Conservation (phyloP, 2,888 invertebrate species). For the Hypomecis punctinalis region DNA sequence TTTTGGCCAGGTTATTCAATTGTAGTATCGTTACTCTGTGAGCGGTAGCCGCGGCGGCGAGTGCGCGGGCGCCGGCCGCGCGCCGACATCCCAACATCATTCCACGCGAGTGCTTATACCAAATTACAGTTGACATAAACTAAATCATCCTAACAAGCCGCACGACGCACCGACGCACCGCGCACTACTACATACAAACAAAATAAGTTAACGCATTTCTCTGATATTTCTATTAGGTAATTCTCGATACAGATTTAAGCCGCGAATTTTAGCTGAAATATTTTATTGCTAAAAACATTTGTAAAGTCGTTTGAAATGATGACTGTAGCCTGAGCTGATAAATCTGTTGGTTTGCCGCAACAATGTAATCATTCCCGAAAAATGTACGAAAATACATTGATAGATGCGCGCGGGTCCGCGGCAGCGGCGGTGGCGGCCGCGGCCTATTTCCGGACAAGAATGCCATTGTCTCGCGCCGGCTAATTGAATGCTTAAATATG, state of each 20-base stretch:
- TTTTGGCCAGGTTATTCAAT: too few species aligned
- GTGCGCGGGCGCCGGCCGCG: not conserved
- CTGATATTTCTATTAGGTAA: too few species aligned
- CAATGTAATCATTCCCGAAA: constrained; percentile 36
- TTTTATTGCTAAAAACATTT: not conserved
- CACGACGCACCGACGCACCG: constrained; percentile 11
- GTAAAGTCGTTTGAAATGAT: constrained; percentile 10
- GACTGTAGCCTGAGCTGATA: constrained; percentile 27
- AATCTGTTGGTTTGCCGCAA: constrained; percentile 37
- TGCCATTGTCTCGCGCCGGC: constrained; percentile 41
- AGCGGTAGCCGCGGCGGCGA: constrained; percentile 16
- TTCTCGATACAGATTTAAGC: too few species aligned
- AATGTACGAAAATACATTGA: constrained; percentile 34
- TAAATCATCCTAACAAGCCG: not conserved
- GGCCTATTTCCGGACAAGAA: constrained; percentile 41
- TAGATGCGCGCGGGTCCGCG: constrained; percentile 11
- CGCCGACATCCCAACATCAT: constrained; percentile 23
- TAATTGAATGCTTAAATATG: constrained; percentile 36
- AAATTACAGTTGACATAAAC: not conserved
- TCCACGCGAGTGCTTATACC: constrained; percentile 11
- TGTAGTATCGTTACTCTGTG: too few species aligned
- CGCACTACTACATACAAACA: too few species aligned
- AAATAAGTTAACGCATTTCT: too few species aligned
- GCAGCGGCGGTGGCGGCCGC: constrained; percentile 13
- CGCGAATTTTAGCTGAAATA: too few species aligned